Base-by-base conservation (phyloP, 2,888 invertebrate genomes). In the Tribolium freemani region DNA sequence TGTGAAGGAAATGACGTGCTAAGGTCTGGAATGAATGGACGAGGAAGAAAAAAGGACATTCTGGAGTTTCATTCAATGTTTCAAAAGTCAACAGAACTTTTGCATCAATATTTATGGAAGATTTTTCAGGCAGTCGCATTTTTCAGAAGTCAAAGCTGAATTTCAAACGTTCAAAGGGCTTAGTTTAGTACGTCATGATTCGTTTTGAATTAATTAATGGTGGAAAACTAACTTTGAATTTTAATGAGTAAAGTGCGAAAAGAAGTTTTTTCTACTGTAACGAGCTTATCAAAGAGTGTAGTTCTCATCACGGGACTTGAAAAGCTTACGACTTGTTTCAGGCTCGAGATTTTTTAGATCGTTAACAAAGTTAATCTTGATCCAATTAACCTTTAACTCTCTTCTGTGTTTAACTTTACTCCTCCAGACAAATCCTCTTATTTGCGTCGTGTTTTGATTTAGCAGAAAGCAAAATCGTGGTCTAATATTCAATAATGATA, bases 401-500 rank as follows among this genome's bases (percentile, higher is more conserved):
- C 38, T 26, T 26, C 26, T 26, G 5, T 26, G 26, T 26, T 26
- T 26, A 26, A 26, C 2, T 26, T 26, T 26, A 2, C 26, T 26
- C 26, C 26, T 26, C 26, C 26, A 26, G 38, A 8, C 8, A 38
- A 38, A 38, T 38, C 38, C 38, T 9, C 8, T 38, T 38, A 38
- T 38, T 38, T 8, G 8, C n/a, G 8, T n/a, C n/a, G 38, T 38
- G n/a, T 38, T 38, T 38, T 38, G n/a, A 38, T 38, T 38, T n/a
- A 38, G n/a, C 8, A 38, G 38, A 38, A 38, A 38, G 8, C n/a
- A 38, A 38, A 38, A 38, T 38, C 8, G 9, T 6, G 38, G 38
- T 1, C n/a, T 48, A 48, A 13, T 56, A 5, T n/a, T 56, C 31
- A 44, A 46, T 58, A 45, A n/a, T 46, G 58, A 58, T 21, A 58